Evolutionary conservation across 2,888 invertebrate genomes (phyloP).

Genomic region (Drosophila picticornis): DNA sequence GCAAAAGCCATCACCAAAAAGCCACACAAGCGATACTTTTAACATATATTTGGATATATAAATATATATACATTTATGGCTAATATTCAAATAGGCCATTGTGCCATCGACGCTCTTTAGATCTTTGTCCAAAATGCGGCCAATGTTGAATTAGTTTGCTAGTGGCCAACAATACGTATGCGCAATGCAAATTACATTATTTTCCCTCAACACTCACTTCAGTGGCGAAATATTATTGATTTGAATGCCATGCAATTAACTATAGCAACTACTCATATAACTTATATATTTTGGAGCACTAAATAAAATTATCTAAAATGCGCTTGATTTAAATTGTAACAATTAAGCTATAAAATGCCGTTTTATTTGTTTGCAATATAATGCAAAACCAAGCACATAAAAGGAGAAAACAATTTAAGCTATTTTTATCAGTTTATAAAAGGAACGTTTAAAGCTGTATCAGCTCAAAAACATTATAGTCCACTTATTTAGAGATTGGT

Average conservation of each 20-base stretch:
- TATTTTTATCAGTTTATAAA: too few relatives aligned
- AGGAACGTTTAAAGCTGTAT: too few relatives aligned
- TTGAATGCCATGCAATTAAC: constrained; percentile 18
- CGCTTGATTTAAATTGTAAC: too few relatives aligned
- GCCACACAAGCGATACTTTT: constrained; percentile 3
- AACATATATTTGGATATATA: constrained; percentile 9
- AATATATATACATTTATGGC: constrained; percentile 4
- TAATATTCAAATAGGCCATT: constrained; percentile 50
- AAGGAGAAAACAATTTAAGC: background rate
- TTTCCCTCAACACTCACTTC: background rate
- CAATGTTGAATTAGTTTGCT: constrained; percentile 62
- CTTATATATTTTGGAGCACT: background rate
- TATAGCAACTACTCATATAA: background rate
- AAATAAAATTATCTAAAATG: background rate
- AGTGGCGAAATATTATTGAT: constrained; percentile 13
- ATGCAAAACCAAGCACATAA: too few relatives aligned
- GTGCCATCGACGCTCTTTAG: constrained; percentile 34
- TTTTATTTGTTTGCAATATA: background rate
- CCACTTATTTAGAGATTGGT: background rate
- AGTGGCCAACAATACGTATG: constrained; percentile 47
- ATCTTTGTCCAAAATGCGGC: constrained; percentile 65
- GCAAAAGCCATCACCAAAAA: constrained; percentile 24
- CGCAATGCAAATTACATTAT: constrained; percentile 19
- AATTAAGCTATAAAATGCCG: background rate
- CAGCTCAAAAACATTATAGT: background rate